Base-by-base conservation (phyloP, 2,113 vertebrate genomes). In the Himantopus leucocephalus region DNA sequence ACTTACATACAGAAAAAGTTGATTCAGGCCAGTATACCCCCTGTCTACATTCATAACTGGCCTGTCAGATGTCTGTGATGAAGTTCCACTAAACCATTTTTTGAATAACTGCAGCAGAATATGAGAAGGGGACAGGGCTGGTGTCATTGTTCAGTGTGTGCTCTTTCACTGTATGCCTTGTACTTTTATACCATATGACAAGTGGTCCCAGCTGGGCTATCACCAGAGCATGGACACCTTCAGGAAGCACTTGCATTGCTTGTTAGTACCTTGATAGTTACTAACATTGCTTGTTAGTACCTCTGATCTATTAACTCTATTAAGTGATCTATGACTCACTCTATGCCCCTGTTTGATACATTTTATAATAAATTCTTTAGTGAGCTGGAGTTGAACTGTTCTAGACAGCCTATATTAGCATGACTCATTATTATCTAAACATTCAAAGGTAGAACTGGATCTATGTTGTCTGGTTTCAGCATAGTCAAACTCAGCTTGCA, bases 401-500 rank as follows among this genome's bases (percentile, higher is more conserved):
- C 77, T 86, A 96, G 94, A 96, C 91, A 93, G 76, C 47, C 76
- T 71, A 39, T 77, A 39, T 92, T 88, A 93, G 6, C 60, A 71
- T 97, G 97, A 97, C 52, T 96, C 89, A 95, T 73, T 94, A 90
- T 90, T 87, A 90, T 74, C 87, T 88, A 96, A 96, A 95, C 84
- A 91, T 88, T 95, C 85, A 88, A 77, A 88, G 81, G 92, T 32
- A 90, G 85, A 94, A 95, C 96, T 96, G 92, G 82, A 91, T 96
- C 81, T 93, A 8, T n/a, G 35, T 47, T 93, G 94, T 95, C 93
- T 97, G 87, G 89, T 96, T 96, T 94, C 92, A 95, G 92, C 53
- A 83, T 24, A 92, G 86, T 5, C 71, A 94, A 96, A 85, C 30
- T 53, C 34, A 91, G 21, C 74, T 89, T 76, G 47, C 87, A 97